Percentiles rank a stretch among this genome's conserved stretches.
Evolutionary conservation across 1,140 invertebrate genomes (phyloP).

Genomic region (Bombus polaris): DNA sequence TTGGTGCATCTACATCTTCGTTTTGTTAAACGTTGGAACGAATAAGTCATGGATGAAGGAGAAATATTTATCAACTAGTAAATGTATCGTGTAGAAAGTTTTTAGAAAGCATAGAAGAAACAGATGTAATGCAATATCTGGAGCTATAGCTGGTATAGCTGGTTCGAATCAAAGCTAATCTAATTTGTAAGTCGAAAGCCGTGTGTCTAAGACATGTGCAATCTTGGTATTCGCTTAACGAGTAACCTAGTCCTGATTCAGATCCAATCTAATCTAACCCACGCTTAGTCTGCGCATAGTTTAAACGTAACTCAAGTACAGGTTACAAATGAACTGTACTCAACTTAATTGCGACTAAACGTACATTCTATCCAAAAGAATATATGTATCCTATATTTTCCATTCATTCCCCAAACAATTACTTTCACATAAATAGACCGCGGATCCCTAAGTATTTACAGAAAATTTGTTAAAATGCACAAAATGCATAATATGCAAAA

Average conservation of each 20-base stretch:
- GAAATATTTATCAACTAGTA: too few relatives aligned
- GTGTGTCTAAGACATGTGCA: neutral
- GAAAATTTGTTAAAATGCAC: too few relatives aligned
- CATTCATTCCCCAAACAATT: too few relatives aligned
- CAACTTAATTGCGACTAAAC: neutral
- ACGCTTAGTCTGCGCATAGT: slow-evolving; percentile 12
- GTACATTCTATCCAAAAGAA: neutral
- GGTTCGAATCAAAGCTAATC: neutral
- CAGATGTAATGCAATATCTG: neutral
- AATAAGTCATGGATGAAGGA: too few relatives aligned
- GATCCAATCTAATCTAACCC: slow-evolving; percentile 14
- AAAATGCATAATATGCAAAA: too few relatives aligned
- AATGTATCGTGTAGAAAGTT: too few relatives aligned
- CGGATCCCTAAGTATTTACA: too few relatives aligned
- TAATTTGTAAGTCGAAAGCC: slow-evolving; percentile 5
- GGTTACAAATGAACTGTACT: neutral
- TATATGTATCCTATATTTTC: too few relatives aligned
- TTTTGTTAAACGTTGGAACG: too few relatives aligned
- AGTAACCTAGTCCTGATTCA: slow-evolving; percentile 10
- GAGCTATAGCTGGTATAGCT: too few relatives aligned
- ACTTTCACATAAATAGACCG: too few relatives aligned
- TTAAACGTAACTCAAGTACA: neutral
- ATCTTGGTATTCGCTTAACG: slow-evolving; percentile 21
- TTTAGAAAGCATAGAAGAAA: neutral
- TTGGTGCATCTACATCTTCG: neutral